Percentiles rank a stretch among this genome's conserved stretches.
Evolutionary conservation across 2,888 invertebrate species (phyloP).

Genomic region (Apotomis betuletana): DNA sequence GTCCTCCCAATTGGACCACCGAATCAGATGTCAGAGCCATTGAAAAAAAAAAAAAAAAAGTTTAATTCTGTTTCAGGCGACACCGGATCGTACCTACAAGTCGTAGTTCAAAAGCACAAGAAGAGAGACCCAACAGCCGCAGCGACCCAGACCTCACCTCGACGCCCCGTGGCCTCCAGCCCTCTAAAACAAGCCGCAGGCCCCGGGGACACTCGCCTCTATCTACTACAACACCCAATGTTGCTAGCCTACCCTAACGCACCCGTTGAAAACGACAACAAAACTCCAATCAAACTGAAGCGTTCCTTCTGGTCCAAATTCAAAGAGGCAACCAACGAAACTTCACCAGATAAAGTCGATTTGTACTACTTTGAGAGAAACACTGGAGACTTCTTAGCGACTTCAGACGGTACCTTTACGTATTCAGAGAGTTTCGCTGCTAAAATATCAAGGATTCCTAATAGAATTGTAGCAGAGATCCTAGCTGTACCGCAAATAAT

Average conservation of each 20-base stretch:
- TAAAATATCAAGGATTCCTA: constrained; percentile 12
- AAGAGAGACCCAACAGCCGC: constrained; percentile 15
- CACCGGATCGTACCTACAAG: constrained; percentile 33
- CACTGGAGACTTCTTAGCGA: constrained; percentile 18
- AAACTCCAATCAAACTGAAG: background rate
- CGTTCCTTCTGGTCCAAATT: constrained; percentile 24
- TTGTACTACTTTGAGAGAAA: constrained; percentile 29
- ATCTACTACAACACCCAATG: constrained; percentile 24
- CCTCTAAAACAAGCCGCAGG: constrained; percentile 18
- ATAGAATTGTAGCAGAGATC: constrained; percentile 18
- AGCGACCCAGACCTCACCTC: constrained; percentile 30
- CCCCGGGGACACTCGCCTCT: constrained; percentile 7
- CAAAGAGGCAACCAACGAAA: constrained; percentile 1
- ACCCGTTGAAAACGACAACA: background rate
- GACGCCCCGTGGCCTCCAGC: constrained; percentile 30
- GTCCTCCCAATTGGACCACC: too few species aligned
- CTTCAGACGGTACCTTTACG: constrained; percentile 12
- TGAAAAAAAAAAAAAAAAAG: too few species aligned
- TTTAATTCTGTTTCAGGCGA: constrained; percentile 8
- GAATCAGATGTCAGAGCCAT: too few species aligned
- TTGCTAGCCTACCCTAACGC: constrained; percentile 19
- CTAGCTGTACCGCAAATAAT: constrained; percentile 25
- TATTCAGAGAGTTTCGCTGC: constrained; percentile 25
- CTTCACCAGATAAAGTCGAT: constrained; percentile 26
- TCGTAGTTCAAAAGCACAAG: constrained; percentile 36